Base-by-base conservation (phyloP, 1,140 invertebrate genomes). In the Patella vulgata region DNA sequence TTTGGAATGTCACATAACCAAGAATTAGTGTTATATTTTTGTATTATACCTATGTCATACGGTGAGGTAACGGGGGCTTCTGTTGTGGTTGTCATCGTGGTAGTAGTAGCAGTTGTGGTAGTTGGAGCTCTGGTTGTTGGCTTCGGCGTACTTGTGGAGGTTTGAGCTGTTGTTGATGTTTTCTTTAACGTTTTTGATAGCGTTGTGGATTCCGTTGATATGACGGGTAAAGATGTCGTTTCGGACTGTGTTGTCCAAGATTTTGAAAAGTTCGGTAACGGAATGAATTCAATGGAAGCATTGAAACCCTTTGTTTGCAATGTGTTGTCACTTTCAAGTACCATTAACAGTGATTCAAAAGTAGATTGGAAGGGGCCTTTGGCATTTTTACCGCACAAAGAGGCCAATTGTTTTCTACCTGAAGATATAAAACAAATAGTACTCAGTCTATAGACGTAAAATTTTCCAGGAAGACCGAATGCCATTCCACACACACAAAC, bases 301-400 rank as follows among this genome's bases (percentile, higher is more conserved):
- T 59, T 61, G 53, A 74, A 71, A 3, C 72, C 72, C n/a, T 43
- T 64, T 27, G 42, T 60, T 27, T 74, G 56, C 50, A 69, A 36
- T 4, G 31, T 59, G 19, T 54, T 56, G 50, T 74, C 72, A 17
- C 66, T 63, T 1, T 43, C 42, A 33, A 74, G 71, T 5, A 53
- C 43, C 5, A 69, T 12, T 0, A 64, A 28, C 23, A 72, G 39
- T 23, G 44, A 40, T 17, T 51, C 40, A 11, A 42, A 23, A 6
- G 21, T 40, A 3, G 60, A 61, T 36, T 50, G n/a, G 5, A 66
- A 44, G 31, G 8, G 11, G 3, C 48, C 44, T 1, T 52, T 63
- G 0, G 19, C 30, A 3, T 48, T 27, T 5, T 9, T 36, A 33
- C 63, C 63, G 46, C 68, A 70, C 28, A 55, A 43, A 17, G 47